These are phyloP conservation scores for Stichopus chloronotus DNA, from an alignment of 35 echinoderm and acorn worm species.

Conservation along the genomic window DNA sequence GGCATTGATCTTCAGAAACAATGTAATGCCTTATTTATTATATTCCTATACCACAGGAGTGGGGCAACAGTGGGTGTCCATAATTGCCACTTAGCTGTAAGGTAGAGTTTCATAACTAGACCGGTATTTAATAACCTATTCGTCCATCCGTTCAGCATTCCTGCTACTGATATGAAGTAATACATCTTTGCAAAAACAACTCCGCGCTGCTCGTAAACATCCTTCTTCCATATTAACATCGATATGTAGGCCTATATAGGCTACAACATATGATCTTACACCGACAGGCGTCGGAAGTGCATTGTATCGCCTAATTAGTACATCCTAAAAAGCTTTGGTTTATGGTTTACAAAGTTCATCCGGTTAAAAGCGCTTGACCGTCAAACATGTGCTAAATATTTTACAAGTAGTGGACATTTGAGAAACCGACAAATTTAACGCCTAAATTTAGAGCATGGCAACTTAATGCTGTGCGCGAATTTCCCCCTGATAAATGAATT, in stretches of 20 bases:
- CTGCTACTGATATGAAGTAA: conserved; percentile 16
- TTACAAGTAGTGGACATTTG: not conserved
- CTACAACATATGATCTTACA: not conserved
- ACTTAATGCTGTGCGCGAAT: not conserved
- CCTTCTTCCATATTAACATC: not conserved
- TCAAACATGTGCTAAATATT: not conserved
- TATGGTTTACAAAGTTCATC: not conserved
- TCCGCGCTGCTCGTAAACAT: not conserved
- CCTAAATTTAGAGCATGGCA: not conserved
- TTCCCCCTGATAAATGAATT: no score
- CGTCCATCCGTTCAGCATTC: not conserved
- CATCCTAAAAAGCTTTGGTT: not conserved
- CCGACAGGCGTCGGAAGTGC: not conserved
- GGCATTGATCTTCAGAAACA: conserved; percentile 19
- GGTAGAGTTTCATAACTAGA: conserved; percentile 26
- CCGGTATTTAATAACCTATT: conserved; percentile 9
- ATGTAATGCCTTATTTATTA: conserved; percentile 11
- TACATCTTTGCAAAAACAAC: not conserved
- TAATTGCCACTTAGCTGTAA: conserved; percentile 43
- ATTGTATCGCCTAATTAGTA: not conserved
- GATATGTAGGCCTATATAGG: not conserved
- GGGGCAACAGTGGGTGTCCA: conserved; percentile 18
- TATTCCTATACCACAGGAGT: not conserved
- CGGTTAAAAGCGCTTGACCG: not conserved
- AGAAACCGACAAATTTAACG: not conserved